Evolutionary conservation across 2,888 invertebrate genomes (phyloP), one percentile per base, ranked within the genome.

Genomic region (Phortica magna): DNA sequence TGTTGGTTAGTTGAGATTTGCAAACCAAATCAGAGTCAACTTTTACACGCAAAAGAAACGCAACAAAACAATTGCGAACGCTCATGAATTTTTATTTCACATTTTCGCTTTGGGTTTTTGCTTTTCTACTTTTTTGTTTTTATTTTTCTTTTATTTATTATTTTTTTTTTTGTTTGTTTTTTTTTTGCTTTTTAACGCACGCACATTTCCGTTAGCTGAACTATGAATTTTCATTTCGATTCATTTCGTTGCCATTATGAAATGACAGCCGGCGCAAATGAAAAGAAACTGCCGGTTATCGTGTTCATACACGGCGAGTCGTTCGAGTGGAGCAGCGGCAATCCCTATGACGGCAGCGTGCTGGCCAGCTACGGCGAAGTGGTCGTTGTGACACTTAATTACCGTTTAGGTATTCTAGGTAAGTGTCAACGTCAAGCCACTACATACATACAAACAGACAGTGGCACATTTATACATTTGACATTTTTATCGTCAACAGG

Each of bases 341-440:
- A 98, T 92, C 96, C 98, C 7, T 99, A 98, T 93, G 99, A 99
- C 91, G 99, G 98, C 76, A 96, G 98, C 81, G 97, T 98, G 68
- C 93, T 99, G 79, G 96, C 99, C 68, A 96, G 98, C 90, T 98
- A 97, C 91, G 97, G 96, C 31, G 96, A 96, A 78, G 93, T 98
- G 87, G 97, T 99, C 77, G 98, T 98, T 82, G 97, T 99, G 87
- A 99, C 99, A 61, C 95, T 99, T 89, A 99, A 99, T 94, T 99
- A 98, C 92, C 95, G 99, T 81, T 94, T 99, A 82, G 99, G 99
- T 74, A 96, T 97, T 84, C 93, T 98, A 89, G 96, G 86, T 88
- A 80, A 80, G 82, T 48, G 17, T 59, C 14, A 42, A 73, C n/a
- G n/a, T 14, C 55, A 55, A n/a, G n/a, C 55, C n/a, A 55, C 7